Conservation (phyloP, 2,888 invertebrate genomes). For the Thysanoteuthis rhombus region DNA sequence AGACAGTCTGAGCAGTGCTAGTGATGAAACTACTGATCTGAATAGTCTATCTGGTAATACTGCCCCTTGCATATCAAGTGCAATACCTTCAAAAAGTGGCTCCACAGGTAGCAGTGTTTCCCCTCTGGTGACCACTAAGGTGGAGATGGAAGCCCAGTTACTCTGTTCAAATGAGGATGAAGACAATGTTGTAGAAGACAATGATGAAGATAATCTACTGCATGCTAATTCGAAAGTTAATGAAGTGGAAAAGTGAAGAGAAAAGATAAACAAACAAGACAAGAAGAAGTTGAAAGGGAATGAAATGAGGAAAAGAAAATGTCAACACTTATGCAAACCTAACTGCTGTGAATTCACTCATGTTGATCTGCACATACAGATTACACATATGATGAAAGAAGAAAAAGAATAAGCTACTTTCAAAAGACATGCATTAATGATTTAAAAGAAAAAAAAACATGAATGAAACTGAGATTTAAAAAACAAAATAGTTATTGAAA, state of each 20-base stretch:
- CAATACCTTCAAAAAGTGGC: not conserved
- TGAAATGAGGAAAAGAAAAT: not conserved
- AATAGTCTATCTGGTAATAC: not conserved
- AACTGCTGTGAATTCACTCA: not conserved
- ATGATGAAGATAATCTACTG: not conserved
- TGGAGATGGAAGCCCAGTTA: not conserved
- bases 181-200: not conserved
- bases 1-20: slow-evolving; percentile 13
- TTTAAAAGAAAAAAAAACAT: not conserved
- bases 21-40: slow-evolving; percentile 22
- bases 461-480: not conserved
- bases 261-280: too few relatives aligned
- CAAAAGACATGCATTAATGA: not conserved
- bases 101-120: not conserved
- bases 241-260: not conserved
- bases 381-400: not conserved
- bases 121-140: not conserved
- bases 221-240: not conserved
- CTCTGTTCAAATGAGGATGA: slow-evolving; percentile 12
- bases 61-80: not conserved
- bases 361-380: not conserved
- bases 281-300: not conserved
- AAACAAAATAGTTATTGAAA: not conserved
- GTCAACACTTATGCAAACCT: not conserved
- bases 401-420: not conserved